Base-by-base conservation (phyloP, 2,113 vertebrate genomes). In the Thalassoma bifasciatum region DNA sequence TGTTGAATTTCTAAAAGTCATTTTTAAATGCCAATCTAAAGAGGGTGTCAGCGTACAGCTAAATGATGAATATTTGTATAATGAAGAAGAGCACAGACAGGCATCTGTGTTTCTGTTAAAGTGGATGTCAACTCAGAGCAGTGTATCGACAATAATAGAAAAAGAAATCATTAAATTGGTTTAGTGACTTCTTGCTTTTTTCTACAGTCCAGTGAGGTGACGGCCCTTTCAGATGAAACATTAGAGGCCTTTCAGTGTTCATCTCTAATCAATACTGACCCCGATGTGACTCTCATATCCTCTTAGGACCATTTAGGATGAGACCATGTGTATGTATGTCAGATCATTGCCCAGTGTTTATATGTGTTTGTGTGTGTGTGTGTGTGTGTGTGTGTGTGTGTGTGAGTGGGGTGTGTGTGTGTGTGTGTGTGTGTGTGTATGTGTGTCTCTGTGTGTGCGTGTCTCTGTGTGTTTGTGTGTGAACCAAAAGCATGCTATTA, bases 231-330 rank as follows among this genome's bases (percentile, higher is more conserved):
- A 83, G 78, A 61, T 72, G 66, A 89, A 92, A 81, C 81, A 79
- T 67, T 62, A n/a, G n/a, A 62, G 72, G 36, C 42, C 75, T 60
- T 83, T 88, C 72, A 63, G 62, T 65, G 75, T 61, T 81, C 77
- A 49, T 78, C 77, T 82, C 30, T 34, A 68, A 91, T 92, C 86
- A 74, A 90, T 89, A 82, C 46, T 70, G 85, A 85, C 86, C 75
- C 77, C 64, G 7, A 61, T n/a, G 53, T 72, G 71, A 86, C 81
- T 77, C 69, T 24, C 42, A 57, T 62, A 81, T 77, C 50, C 88
- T 74, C 84, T 5, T 14, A 53, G 79, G 82, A 84, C 60, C 72
- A 58, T 85, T 87, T 75, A 91, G 53, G 66, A 73, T 51, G 34
- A 77, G 47, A 65, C 46, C 50, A 13, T 71, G 49, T 67, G 50